Evolutionary conservation across 2,113 vertebrate genomes (phyloP), one percentile per base, ranked within the genome.

Genomic region (Cromileptes altivelis): DNA sequence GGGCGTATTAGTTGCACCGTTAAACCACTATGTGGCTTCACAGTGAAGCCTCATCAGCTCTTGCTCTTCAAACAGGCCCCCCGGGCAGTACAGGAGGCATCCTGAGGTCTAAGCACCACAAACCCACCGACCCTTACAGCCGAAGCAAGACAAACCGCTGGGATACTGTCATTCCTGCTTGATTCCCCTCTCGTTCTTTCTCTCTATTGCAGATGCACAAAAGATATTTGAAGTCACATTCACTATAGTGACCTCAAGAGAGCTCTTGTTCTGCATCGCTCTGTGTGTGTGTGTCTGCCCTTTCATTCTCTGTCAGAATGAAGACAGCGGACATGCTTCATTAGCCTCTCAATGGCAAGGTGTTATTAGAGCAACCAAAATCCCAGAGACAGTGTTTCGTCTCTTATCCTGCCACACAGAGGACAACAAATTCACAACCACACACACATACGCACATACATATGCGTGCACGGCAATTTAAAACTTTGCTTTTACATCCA

Each of bases 301-400:
- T 78, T 77, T 89, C 73, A 75, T 88, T 90, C 85, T 85, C 81
- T 86, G 86, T 91, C 85, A 90, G 78, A 81, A 84, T 81, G 77
- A 86, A 90, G 88, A 86, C 70, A 73, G 83, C 67, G 79, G 89
- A 90, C 91, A 91, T 85, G 90, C 92, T 94, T 93, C 92, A 94
- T 94, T 94, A 94, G 84, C 64, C 86, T 85, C 88, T 89, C 88
- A 89, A 91, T 91, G 85, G 89, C 92, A 92, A 92, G 90, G 90
- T 94, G 91, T 91, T 92, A 89, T 93, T 88, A 89, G 88, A 91
- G 85, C 80, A 89, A 72, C 85, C 80, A 61, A 86, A 93, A 87
- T 85, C 77, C 70, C 60, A 84, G 81, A 74, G 60, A 81, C 76
- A 49, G 70, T 72, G 81, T 79, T 80, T 85, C 81, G 77, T 52